Evolutionary conservation across 2,797 vertebrate genomes (phyloP), one percentile per base, ranked within the genome.

Genomic region (Melanotaenia nigrans): DNA sequence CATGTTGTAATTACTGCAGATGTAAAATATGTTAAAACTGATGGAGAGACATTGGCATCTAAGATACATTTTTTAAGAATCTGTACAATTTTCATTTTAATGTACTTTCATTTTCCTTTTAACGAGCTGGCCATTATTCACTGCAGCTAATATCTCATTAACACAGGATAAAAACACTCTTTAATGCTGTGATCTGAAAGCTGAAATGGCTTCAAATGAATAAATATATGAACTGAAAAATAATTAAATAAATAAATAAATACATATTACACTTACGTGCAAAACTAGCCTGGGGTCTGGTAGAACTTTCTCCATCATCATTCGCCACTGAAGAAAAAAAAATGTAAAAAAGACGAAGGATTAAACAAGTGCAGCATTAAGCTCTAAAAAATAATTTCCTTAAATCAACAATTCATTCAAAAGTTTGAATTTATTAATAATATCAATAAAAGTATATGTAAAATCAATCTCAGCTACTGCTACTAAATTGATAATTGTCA

Each of bases 251-350:
- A 53, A 25, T 25, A 25, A 25, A 25, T 25, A 25, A 59, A 54
- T 33, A 20, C 58, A 57, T 4, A 55, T 65, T 54, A 71, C 74
- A 96, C 97, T 96, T 92, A 98, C 96, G 93, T 77, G 94, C 90
- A 92, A 97, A 97, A 81, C 93, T 94, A 47, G 96, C 95, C 33
- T 95, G 93, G 0, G 96, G 96, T 81, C 91, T 94, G 71, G 85
- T 89, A 77, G 96, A 94, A 89, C 94, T 96, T 75, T 96, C 96
- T 59, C 91, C 94, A 30, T 96, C 93, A 93, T 98, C 96, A 59
- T 98, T 98, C 72, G 97, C 97, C 91, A 98, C 97, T 98, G 81
- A 20, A 87, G 35, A 49, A 63, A 49, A 68, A 70, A 61, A 76
- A 40, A 11, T 1, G 9, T 24, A 30, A 10, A 20, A 32, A 14